Evolutionary conservation across 2,113 vertebrate species (phyloP), one percentile per base, ranked within the genome.

Genomic region (Lophotis ruficrista): DNA sequence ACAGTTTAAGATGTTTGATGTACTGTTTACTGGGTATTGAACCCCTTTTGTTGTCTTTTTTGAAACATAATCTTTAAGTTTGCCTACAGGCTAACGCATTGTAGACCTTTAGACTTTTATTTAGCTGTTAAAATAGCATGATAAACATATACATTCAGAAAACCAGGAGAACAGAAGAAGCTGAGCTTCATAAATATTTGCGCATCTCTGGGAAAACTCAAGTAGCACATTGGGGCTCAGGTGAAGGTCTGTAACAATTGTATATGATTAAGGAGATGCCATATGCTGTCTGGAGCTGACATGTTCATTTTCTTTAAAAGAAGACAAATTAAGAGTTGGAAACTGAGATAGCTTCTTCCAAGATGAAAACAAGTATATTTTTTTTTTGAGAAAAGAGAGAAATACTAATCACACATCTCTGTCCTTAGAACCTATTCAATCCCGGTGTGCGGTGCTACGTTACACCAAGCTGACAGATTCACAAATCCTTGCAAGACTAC

Each of bases 391-490:
- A 30, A 60, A 56, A 66, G 47, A 73, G 12, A 23, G 70, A 77
- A 89, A 31, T 75, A 15, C 80, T 93, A 25, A 83, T 81, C 6
- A 2, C 11, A 6, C 31, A 10, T 69, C 7, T 83, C 51, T 91
- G 20, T 58, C 16, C 31, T 12, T 93, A 99, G 99, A 99, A 86
- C 99, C 99, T 7, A 99, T 99, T 92, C 99, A 99, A 91, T 99
- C 99, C 0, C 99, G 99, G 28, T 99, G 99, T 5, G 99, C 99
- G 0, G 99, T 99, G 81, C 98, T 99, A 83, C 99, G 99, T 22
- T 99, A 99, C 98, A 98, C 98, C 66, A 99, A 99, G 79, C 98
- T 99, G 85, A 99, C 98, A 0, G 99, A 99, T 4, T 98, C 98
- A 2, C 99, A 99, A 84, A 98, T 99, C 88, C 99, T 99, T 38